Percentiles rank a stretch among this genome's conserved stretches.
phyloP scores from a whole-genome alignment of 2,888 invertebrate species.

The Euphydryas editha region DNA sequence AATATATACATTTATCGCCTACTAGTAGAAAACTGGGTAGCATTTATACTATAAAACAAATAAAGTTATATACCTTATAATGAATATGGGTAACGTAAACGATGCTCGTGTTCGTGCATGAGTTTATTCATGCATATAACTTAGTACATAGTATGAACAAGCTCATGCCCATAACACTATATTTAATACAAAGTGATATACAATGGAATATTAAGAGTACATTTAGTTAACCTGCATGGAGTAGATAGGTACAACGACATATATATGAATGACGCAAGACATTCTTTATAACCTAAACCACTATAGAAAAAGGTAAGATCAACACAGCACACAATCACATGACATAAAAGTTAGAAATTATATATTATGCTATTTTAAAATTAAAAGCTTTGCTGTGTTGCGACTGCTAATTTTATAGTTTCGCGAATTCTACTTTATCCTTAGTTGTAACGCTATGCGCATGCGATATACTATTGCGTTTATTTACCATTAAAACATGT shows the following conservation, averaged over 20 bases:
- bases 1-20: not conserved
- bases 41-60: not conserved
- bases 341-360: slow-evolving; percentile 2
- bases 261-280: slow-evolving; percentile 1
- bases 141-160: not conserved
- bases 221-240: not conserved
- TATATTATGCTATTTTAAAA: not conserved
- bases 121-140: not conserved
- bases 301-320: not conserved
- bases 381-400: slow-evolving; percentile 58
- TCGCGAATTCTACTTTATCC: slow-evolving; percentile 62
- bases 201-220: not conserved
- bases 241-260: not conserved
- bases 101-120: not conserved
- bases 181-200: not conserved
- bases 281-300: not conserved
- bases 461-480: slow-evolving; percentile 53
- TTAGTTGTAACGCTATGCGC: slow-evolving; percentile 52
- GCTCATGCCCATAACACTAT: not conserved
- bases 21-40: not conserved
- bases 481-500: slow-evolving; percentile 2
- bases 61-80: not conserved
- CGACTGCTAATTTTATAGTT: slow-evolving; percentile 54
- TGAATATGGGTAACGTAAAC: not conserved
- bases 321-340: not conserved